phyloP scores from a whole-genome alignment of 2,797 vertebrate species.

The Pseudochromis fuscus region DNA sequence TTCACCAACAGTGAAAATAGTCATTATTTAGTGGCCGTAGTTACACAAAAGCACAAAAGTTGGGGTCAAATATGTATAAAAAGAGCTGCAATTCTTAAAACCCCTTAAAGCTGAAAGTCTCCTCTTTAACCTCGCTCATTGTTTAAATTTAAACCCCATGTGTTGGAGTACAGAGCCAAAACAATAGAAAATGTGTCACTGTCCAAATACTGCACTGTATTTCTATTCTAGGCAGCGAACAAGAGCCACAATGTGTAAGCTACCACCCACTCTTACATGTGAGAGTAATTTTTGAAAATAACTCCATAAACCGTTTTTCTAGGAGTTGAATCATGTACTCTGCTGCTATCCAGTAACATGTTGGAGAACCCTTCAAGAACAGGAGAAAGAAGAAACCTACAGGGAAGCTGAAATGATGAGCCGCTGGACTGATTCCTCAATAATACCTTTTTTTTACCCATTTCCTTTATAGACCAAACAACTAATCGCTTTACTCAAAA shows the following conservation, averaged over 20 bases:
- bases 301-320: slow-evolving; percentile 57
- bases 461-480: too few species aligned
- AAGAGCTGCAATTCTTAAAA: slow-evolving; percentile 8
- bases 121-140: slow-evolving; percentile 32
- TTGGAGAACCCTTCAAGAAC: slow-evolving; percentile 2
- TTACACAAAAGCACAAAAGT: background rate
- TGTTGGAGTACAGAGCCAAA: slow-evolving; percentile 53
- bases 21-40: too few species aligned
- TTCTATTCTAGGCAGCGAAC: slow-evolving; percentile 71
- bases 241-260: slow-evolving; percentile 66
- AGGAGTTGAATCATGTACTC: slow-evolving; percentile 36
- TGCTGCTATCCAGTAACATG: slow-evolving; percentile 17
- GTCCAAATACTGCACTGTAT: slow-evolving; percentile 57
- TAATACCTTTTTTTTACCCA: too few species aligned
- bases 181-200: slow-evolving; percentile 67
- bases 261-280: slow-evolving; percentile 67
- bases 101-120: slow-evolving; percentile 9
- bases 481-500: too few species aligned
- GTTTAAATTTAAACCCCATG: slow-evolving; percentile 59
- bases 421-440: background rate
- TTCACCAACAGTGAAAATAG: too few species aligned
- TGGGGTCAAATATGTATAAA: too few species aligned
- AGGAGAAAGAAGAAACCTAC: background rate
- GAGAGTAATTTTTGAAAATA: slow-evolving; percentile 68
- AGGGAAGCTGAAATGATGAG: background rate